phyloP scores from a whole-genome alignment of 1,140 invertebrate genomes.

The Plectus sambesii region DNA sequence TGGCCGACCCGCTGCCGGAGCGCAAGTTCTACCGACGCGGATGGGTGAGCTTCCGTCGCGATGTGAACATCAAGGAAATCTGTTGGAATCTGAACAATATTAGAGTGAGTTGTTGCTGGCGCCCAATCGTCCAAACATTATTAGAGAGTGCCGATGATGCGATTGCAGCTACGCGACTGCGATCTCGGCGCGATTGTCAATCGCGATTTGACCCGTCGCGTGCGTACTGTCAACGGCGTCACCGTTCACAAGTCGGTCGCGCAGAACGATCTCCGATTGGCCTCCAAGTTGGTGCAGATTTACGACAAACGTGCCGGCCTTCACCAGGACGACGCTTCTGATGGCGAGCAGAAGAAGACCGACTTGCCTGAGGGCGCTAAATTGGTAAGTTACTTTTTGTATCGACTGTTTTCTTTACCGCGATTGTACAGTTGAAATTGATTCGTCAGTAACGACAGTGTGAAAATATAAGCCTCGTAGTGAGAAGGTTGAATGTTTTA shows the following conservation, averaged over 20 bases:
- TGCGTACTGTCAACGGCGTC: constrained; percentile 80
- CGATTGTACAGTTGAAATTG: too few relatives aligned
- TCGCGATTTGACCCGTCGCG: constrained; percentile 75
- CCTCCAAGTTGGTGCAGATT: constrained; percentile 86
- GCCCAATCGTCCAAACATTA: not conserved
- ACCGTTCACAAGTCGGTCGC: constrained; percentile 68
- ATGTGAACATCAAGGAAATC: constrained; percentile 97
- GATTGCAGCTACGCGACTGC: constrained; percentile 65
- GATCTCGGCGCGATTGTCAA: constrained; percentile 88
- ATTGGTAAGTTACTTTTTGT: not conserved
- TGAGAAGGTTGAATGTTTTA: too few relatives aligned
- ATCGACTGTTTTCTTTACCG: constrained; percentile 12
- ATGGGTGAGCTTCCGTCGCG: constrained; percentile 92
- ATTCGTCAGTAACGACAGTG: too few relatives aligned
- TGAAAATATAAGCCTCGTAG: too few relatives aligned
- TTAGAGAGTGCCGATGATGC: not conserved
- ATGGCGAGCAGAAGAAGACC: constrained; percentile 46
- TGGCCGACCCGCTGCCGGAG: constrained; percentile 91
- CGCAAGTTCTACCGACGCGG: constrained; percentile 84
- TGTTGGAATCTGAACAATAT: constrained; percentile 98
- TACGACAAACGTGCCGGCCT: constrained; percentile 71
- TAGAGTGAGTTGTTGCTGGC: constrained; percentile 53
- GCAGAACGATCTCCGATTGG: constrained; percentile 77
- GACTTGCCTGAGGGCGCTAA: not conserved
- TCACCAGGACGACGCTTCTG: constrained; percentile 55